These are phyloP conservation scores for Micoletzkya japonica DNA, from an alignment of 2,888 invertebrate genomes.

Conservation along the genomic window DNA sequence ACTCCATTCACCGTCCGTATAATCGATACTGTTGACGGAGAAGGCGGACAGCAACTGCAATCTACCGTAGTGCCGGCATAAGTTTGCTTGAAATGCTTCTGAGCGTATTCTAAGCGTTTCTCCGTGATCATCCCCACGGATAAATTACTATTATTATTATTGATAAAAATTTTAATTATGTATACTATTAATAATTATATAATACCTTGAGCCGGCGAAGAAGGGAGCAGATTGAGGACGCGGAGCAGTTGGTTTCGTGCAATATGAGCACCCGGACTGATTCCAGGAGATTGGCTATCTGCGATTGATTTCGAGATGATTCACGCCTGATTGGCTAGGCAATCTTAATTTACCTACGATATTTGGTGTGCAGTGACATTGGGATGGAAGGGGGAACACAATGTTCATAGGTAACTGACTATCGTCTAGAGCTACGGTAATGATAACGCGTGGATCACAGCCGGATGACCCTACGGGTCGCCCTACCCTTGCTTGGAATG, in stretches of 20 bases:
- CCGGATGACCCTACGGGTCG: too few species aligned
- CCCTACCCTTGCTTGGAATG: too few species aligned
- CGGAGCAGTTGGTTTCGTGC: conserved; percentile 15
- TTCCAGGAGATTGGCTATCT: not conserved
- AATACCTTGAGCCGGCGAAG: conserved; percentile 15
- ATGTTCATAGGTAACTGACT: too few species aligned
- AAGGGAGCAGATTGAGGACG: conserved; percentile 5
- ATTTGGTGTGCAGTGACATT: too few species aligned
- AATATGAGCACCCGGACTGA: conserved; percentile 13
- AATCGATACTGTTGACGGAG: conserved; percentile 10
- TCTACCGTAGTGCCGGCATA: too few species aligned
- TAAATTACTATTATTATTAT: not conserved
- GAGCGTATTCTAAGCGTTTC: too few species aligned
- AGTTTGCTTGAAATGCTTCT: too few species aligned
- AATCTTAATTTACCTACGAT: not conserved
- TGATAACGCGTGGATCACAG: too few species aligned
- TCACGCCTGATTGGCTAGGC: not conserved
- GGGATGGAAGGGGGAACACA: too few species aligned
- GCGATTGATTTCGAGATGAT: too few species aligned
- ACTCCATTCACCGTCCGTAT: conserved; percentile 13
- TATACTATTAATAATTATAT: not conserved
- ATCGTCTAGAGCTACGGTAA: too few species aligned
- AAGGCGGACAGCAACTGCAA: conserved; percentile 17
- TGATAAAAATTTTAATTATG: not conserved
- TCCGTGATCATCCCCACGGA: not conserved